Base-by-base conservation (phyloP, 2,888 invertebrate species). In the Xanthostigma xanthostigma region DNA sequence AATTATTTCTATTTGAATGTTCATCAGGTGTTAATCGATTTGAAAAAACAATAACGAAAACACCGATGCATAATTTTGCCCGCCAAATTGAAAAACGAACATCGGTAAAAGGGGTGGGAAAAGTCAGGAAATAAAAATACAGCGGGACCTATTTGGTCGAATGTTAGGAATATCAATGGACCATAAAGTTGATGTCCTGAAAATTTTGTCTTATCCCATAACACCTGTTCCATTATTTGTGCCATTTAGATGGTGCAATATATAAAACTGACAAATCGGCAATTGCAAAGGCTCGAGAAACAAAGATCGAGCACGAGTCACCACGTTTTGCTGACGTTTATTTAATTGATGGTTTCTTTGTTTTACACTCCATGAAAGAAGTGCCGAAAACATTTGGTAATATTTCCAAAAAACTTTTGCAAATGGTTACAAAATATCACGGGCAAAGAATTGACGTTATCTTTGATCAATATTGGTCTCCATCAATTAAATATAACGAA, bases 181-280 rank as follows among this genome's bases (percentile, higher is more conserved):
- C 12, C 37, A 45, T 10, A n/a, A 38, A 14, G 9, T 45, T 11
- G 45, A 45, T 38, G 9, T 45, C 8, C 4, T 11, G 1, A 14
- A 37, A 38, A 38, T 45, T 45, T 38, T 45, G 17, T 38, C 38
- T 2, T 45, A 17, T 45, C 38, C 38, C 1, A 17, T 45, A 11
- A 57, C 57, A 6, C 53, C 57, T 33, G 51, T 58, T 1, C 57
- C 57, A 10, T 13, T 56, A 36, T 50, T 36, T 58, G 42, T 57
- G 55, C 41, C 56, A 59, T 49, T 17, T 55, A 9, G 57, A 56
- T 48, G 55, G 57, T 2, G 49, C 47, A 9, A 56, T 57, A 27
- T 45, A 54, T 39, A 57, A 56, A 51, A 59, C 57, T 2, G 53
- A 56, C 13, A 57, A 60, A 50, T 54, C 55, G 4, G 17, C 17